A percentile compares a stretch with the other conserved stretches of the same genome.
phyloP scores from a whole-genome alignment of 2,888 invertebrate species.

The Netelia fuscicornis region DNA sequence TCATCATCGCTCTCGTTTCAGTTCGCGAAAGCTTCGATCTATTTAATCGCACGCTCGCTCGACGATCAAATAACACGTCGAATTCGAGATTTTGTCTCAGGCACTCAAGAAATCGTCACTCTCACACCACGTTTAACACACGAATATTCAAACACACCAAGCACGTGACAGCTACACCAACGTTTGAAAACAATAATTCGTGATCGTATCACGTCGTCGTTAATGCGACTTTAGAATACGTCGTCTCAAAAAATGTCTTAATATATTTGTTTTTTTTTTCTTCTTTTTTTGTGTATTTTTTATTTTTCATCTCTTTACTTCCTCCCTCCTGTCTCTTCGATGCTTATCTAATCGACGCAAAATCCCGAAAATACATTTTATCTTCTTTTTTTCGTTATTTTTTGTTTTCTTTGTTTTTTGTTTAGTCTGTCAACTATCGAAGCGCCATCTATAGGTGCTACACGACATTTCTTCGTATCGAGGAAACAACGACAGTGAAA shows the following conservation, averaged over 20 bases:
- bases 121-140: background rate
- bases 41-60: conserved; percentile 1
- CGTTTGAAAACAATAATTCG: conserved; percentile 44
- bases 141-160: conserved; percentile 49
- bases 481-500: conserved; percentile 24
- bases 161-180: conserved; percentile 57
- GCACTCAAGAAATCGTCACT: background rate
- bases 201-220: conserved; percentile 37
- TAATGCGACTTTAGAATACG: conserved; percentile 51
- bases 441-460: conserved; percentile 21
- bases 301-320: conserved; percentile 6
- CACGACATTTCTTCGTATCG: conserved; percentile 32
- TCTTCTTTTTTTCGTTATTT: conserved; percentile 8
- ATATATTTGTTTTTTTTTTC: background rate
- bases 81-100: background rate
- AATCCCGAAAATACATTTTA: conserved; percentile 62
- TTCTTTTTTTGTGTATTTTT: no score
- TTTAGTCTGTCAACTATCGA: conserved; percentile 26
- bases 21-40: conserved; percentile 56
- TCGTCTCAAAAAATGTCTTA: conserved; percentile 31
- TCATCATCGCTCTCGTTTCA: conserved; percentile 20
- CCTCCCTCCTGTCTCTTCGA: conserved; percentile 24
- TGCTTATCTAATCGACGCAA: conserved; percentile 48
- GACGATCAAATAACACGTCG: conserved; percentile 4
- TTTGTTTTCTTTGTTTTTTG: conserved; percentile 8